Conservation (phyloP, 2,797 vertebrate species). For the Cuniculus paca region DNA sequence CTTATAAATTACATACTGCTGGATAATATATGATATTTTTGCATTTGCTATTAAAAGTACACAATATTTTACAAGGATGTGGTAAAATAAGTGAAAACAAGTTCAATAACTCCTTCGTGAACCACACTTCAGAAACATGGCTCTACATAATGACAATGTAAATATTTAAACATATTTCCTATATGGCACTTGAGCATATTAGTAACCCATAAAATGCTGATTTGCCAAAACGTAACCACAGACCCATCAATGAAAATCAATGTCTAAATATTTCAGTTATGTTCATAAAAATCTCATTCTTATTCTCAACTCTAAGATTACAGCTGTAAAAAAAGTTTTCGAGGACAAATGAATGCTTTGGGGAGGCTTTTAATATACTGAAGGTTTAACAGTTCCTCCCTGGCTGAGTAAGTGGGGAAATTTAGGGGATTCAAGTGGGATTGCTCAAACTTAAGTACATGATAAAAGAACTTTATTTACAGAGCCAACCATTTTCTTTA, state of each 20-base stretch:
- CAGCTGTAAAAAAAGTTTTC: background rate
- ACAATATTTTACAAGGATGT: background rate
- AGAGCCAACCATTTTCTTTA: conserved; percentile 60
- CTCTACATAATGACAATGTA: background rate
- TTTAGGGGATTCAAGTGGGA: conserved; percentile 48
- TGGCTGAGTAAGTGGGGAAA: conserved; percentile 27
- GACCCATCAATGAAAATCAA: background rate
- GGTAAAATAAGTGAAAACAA: background rate
- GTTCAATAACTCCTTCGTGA: background rate
- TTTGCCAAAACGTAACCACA: background rate
- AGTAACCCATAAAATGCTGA: background rate
- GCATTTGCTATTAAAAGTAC: background rate
- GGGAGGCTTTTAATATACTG: conserved; percentile 32
- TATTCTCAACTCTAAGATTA: background rate
- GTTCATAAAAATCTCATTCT: background rate
- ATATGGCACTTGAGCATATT: background rate
- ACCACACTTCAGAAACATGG: background rate
- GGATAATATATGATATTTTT: background rate
- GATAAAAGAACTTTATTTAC: conserved; percentile 59
- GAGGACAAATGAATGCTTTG: conserved; percentile 56
- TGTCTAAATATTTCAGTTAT: background rate
- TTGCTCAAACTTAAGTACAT: conserved; percentile 67
- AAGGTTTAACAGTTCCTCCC: conserved; percentile 46
- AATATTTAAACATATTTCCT: background rate
- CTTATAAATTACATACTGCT: background rate